Conservation (phyloP, 2,797 vertebrate genomes). For the Amazonetta brasiliensis region DNA sequence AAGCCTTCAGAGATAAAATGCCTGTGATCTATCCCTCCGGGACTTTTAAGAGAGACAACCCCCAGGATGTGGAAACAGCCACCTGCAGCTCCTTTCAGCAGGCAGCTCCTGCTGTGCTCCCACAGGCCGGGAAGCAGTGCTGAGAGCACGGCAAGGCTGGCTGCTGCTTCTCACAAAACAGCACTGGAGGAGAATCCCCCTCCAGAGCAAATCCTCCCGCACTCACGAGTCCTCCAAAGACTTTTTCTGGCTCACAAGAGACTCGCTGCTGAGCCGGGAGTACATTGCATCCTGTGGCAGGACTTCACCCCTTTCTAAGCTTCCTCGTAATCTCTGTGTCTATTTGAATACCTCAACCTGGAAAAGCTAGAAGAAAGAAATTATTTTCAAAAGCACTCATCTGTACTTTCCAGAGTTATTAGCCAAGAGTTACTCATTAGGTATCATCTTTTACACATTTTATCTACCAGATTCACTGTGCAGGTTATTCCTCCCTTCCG, state of each 20-base stretch:
- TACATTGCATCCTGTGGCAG: slow-evolving; percentile 23
- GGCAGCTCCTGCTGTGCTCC: not conserved
- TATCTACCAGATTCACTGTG: not conserved
- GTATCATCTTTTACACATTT: not conserved
- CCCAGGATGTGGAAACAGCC: not conserved
- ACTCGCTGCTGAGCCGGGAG: not conserved
- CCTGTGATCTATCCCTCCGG: not conserved
- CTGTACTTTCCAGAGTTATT: not conserved
- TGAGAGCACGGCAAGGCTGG: not conserved
- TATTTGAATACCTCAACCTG: slow-evolving; percentile 10
- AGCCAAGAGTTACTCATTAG: not conserved
- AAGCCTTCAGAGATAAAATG: not conserved
- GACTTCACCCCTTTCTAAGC: not conserved
- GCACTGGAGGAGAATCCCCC: not conserved
- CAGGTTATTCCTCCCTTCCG: not conserved
- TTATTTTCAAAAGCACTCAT: not conserved
- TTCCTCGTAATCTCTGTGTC: slow-evolving; percentile 15
- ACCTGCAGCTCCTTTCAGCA: not conserved
- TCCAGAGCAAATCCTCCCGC: not conserved
- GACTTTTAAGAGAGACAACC: not conserved
- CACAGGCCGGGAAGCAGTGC: not conserved
- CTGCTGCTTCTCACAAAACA: not conserved
- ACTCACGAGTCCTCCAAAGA: not conserved
- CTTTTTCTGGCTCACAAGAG: not conserved
- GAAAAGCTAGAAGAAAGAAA: not conserved